phyloP scores from a whole-genome alignment of 1,140 invertebrate species.

The Conopomorpha cramerella region DNA sequence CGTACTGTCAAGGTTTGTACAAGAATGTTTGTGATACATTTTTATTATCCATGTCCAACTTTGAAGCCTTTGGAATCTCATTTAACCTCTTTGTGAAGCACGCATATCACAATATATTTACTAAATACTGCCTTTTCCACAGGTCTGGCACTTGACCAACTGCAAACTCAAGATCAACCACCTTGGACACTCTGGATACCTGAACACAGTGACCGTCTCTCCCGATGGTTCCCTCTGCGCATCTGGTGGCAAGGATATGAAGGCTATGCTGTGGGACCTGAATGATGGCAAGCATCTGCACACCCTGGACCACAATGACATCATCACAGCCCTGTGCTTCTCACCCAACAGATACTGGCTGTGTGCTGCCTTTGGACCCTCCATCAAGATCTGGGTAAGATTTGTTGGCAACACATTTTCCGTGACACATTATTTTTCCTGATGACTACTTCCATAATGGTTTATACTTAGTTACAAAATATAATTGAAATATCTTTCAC shows the following conservation, averaged over 20 bases:
- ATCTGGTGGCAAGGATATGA: slow-evolving; percentile 99
- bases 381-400: slow-evolving; percentile 96
- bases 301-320: slow-evolving; percentile 97
- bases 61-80: slow-evolving; percentile 3
- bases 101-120: background rate
- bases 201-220: slow-evolving; percentile 98
- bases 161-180: slow-evolving; percentile 99
- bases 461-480: too few species aligned
- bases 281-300: slow-evolving; percentile 99
- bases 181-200: slow-evolving; percentile 93
- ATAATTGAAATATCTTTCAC: too few species aligned
- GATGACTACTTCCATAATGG: too few species aligned
- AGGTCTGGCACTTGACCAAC: slow-evolving; percentile 99
- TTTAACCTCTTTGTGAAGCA: too few species aligned
- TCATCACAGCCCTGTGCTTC: slow-evolving; percentile 98
- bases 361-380: slow-evolving; percentile 98
- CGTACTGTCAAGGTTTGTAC: slow-evolving; percentile 84
- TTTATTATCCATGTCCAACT: slow-evolving; percentile 2
- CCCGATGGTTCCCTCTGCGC: slow-evolving; percentile 99
- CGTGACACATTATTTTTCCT: slow-evolving; percentile 1
- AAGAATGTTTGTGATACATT: background rate
- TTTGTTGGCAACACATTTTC: background rate
- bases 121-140: slow-evolving; percentile 7
- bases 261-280: slow-evolving; percentile 99
- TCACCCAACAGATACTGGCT: slow-evolving; percentile 99